Evolutionary conservation across 92 coral and sea anemone genomes (phyloP), one percentile per base, ranked within the genome.

Genomic region (Phenganax subtilis): DNA sequence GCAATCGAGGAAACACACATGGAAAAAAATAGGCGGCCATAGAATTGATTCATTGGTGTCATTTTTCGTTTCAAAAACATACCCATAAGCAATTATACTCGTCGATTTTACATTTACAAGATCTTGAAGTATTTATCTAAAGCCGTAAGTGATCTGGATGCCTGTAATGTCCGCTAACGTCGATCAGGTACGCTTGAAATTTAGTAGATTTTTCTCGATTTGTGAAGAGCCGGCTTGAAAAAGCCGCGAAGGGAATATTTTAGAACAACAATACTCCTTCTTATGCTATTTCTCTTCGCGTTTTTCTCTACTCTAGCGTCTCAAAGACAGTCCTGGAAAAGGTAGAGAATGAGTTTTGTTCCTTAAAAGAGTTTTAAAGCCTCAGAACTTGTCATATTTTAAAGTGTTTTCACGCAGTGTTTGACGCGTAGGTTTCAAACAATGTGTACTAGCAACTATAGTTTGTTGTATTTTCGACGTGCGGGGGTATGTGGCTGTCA

Each of bases 111-210:
- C 25, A 54, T 10, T 59, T 8, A 54, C 47, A 79, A 2, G n/a
- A 15, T 29, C 5, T 61, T 65, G 62, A 53, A 51, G 74, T 44
- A 11, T 79, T 77, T 64, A 17, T 63, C 74, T 31, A 64, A 54
- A 51, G 12, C 52, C 52, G 29, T 51, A 54, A 3, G 74, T 60
- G 52, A 79, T 30, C 83, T 79, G 83, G 68, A 79, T 79, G 83
- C 83, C 83, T 79, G 83, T 65, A 51, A 79, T 79, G 83, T 79
- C 83, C 28, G 54, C 83, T 65, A 64, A 79, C 62, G 83, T 79
- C 44, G 83, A 79, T 28, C 83, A 79, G 83, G 83, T 79, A 63
- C 28, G 66, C 16, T 16, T 12, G 6, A 20, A 76, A 76, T 58
- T 31, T 56, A 0, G 14, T 55, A 12, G 28, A 75, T 6, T 55